A percentile compares a stretch with the other conserved stretches of the same genome.
These are phyloP conservation scores for Cyphomyrmex costatus DNA, from an alignment of 1,140 invertebrate species.

Conservation along the genomic window DNA sequence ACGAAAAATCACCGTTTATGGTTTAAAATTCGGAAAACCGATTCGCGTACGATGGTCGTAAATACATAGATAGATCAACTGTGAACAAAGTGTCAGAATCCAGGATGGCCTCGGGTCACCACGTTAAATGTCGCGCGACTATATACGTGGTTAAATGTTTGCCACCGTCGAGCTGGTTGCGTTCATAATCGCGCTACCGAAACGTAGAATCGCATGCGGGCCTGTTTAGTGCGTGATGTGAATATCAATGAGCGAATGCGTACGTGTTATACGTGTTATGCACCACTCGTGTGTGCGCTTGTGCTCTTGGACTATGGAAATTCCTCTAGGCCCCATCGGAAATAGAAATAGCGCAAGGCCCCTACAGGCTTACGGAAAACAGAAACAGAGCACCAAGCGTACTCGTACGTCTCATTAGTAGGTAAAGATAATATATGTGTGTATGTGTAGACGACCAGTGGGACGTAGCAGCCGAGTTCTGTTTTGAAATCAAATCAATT, in stretches of 20 bases:
- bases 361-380: conserved; percentile 14
- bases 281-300: too few relatives aligned
- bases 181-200: conserved; percentile 22
- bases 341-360: not conserved
- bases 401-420: conserved; percentile 26
- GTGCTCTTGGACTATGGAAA: conserved; percentile 1
- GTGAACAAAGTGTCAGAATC: conserved; percentile 33
- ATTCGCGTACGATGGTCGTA: not conserved
- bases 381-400: not conserved
- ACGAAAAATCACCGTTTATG: not conserved
- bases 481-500: conserved; percentile 59
- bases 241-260: conserved; percentile 32
- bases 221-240: conserved; percentile 41
- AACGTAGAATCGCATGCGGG: conserved; percentile 30
- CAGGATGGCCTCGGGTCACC: not conserved
- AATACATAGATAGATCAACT: conserved; percentile 8
- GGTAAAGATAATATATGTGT: conserved; percentile 35
- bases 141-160: conserved; percentile 40
- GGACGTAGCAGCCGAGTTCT: not conserved
- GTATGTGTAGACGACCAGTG: conserved; percentile 1
- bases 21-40: not conserved
- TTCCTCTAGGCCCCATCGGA: conserved; percentile 1
- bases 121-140: conserved; percentile 34
- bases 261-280: conserved; percentile 1
- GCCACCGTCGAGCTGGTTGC: not conserved